Conservation (phyloP, 1,140 invertebrate genomes). For the Trichoplusia ni region DNA sequence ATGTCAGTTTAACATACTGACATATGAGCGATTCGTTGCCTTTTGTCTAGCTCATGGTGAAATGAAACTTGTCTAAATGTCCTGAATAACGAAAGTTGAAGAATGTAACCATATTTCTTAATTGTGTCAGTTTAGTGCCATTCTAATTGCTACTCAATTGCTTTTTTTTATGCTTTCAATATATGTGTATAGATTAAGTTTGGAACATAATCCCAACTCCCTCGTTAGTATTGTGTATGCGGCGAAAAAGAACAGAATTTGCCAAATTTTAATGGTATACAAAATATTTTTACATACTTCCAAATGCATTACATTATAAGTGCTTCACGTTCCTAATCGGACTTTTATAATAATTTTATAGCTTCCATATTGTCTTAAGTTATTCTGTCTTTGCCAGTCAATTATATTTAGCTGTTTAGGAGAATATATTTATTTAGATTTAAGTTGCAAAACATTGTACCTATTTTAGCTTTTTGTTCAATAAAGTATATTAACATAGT, state of each 20-base stretch:
- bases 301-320: not conserved
- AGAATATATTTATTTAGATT: constrained; percentile 21
- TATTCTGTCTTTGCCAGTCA: not conserved
- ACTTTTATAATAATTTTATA: constrained; percentile 1
- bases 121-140: no score
- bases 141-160: no score
- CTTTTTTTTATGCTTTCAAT: no score
- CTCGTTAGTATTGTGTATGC: not conserved
- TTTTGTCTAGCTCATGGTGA: no score
- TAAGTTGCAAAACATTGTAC: constrained; percentile 21
- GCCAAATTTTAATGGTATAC: constrained; percentile 16
- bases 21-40: no score
- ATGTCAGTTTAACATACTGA: no score
- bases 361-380: not conserved
- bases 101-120: no score
- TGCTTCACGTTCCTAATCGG: not conserved
- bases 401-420: constrained; percentile 16
- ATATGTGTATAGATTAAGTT: no score
- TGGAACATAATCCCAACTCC: not conserved
- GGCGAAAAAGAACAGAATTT: constrained; percentile 1
- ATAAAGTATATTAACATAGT: constrained; percentile 23
- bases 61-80: no score
- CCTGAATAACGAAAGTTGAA: no score
- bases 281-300: constrained; percentile 4
- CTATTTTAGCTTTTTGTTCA: constrained; percentile 19